Evolutionary conservation across 2,797 vertebrate species (phyloP).

Genomic region (Semaprochilodus insignis): DNA sequence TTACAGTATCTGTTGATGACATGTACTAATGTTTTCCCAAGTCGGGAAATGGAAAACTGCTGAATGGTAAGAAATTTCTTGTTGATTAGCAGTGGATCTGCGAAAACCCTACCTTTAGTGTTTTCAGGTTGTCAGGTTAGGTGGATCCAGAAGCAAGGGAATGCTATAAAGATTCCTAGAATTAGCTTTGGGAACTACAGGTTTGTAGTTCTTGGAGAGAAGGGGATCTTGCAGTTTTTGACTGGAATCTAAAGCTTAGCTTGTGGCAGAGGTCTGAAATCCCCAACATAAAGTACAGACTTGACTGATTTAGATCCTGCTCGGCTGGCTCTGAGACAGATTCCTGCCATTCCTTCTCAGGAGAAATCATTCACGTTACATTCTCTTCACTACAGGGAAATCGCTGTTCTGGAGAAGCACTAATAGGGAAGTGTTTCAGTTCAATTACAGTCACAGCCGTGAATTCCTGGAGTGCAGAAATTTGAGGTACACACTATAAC

Average conservation of each 20-base stretch:
- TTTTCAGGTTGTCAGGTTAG: neutral
- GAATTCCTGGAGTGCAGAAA: slow-evolving; percentile 30
- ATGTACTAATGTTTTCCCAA: neutral
- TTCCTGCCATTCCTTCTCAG: slow-evolving; percentile 4
- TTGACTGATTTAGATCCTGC: neutral
- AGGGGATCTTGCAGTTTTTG: neutral
- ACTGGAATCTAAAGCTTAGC: slow-evolving; percentile 27
- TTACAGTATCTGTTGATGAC: neutral
- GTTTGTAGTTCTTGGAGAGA: neutral
- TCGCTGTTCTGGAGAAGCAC: slow-evolving; percentile 7
- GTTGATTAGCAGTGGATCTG: neutral
- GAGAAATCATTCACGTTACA: neutral
- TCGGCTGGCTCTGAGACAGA: neutral
- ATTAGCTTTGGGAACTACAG: neutral
- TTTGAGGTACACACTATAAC: slow-evolving; percentile 7
- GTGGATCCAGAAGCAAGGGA: neutral
- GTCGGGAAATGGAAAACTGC: neutral
- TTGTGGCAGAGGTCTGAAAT: neutral
- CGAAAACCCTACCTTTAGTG: neutral
- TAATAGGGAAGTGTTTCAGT: slow-evolving; percentile 1
- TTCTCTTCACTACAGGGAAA: slow-evolving; percentile 13
- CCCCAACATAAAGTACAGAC: slow-evolving; percentile 10
- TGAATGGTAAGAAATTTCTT: neutral
- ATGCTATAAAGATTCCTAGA: neutral
- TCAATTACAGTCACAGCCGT: slow-evolving; percentile 3